These are phyloP conservation scores for Chaetodon trifascialis DNA, from an alignment of 2,113 vertebrate species.

Conservation along the genomic window DNA sequence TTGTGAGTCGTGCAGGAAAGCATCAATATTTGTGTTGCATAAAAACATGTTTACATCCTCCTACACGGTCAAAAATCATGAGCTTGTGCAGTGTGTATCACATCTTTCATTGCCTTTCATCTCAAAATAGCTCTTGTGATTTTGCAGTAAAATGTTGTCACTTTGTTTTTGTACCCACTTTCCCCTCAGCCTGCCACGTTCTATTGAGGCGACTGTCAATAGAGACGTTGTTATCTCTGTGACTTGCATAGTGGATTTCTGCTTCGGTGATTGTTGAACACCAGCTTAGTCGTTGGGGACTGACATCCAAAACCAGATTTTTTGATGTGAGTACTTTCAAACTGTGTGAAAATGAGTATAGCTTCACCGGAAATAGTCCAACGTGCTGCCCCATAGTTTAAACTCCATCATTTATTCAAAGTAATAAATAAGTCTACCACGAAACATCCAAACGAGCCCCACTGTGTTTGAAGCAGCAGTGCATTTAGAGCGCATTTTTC, in stretches of 20 bases:
- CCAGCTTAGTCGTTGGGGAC: neutral
- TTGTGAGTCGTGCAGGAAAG: neutral
- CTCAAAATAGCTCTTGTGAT: conserved; percentile 7
- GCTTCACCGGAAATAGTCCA: neutral
- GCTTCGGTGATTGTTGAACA: neutral
- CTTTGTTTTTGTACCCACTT: conserved; percentile 6
- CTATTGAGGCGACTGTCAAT: conserved; percentile 6
- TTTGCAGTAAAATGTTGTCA: neutral
- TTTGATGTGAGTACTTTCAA: neutral
- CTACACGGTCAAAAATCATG: neutral
- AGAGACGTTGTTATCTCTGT: conserved; percentile 4
- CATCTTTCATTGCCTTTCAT: neutral
- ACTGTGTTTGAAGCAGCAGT: neutral
- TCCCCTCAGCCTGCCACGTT: neutral
- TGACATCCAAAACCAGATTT: neutral
- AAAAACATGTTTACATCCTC: neutral
- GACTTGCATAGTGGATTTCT: conserved; percentile 15
- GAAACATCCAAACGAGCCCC: neutral
- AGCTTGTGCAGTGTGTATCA: too few relatives aligned
- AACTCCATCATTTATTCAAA: neutral
- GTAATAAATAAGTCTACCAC: neutral
- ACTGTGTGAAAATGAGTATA: neutral
- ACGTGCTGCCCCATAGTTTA: neutral
- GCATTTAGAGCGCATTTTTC: neutral
- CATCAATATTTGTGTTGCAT: neutral